Base-by-base conservation (phyloP, 2,113 vertebrate species). In the Aldabrachelys gigantea region DNA sequence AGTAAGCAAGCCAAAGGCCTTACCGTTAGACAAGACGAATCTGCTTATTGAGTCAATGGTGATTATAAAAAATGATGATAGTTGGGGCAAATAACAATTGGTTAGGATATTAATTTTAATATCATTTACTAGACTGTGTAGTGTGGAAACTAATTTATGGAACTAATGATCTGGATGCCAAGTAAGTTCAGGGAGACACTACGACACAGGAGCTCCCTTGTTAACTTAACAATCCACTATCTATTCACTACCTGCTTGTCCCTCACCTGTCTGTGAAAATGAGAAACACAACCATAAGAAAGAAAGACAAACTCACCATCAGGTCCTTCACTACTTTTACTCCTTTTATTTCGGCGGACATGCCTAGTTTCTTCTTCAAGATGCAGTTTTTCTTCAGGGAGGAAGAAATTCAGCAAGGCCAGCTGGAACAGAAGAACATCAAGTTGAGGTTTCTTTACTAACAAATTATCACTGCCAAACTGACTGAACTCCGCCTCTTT, bases 301-400 rank as follows among this genome's bases (percentile, higher is more conserved):
- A 16, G 4, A 1, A 21, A 35, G 62, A 2, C 9, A 52, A 62
- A 97, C 98, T 98, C 97, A 98, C 98, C 98, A 10, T 98, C 98
- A 31, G 98, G 93, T 92, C 98, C 98, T 86, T 98, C 98, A 21
- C 97, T 98, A 96, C 97, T 98, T 98, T 98, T 98, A 96, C 98
- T 98, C 98, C 98, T 97, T 94, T 98, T 98, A 80, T 98, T 98
- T 41, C 98, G 98, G 22, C 91, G 98, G 92, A 98, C 96, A 2
- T 72, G 98, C 56, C 91, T 97, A 22, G 95, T 98, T 92, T 98
- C 98, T 16, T 98, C 98, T 94, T 97, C 97, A 47, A 97, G 21
- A 41, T 97, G 98, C 94, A 97, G 89, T 92, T 97, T 97, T 56
- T 98, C 98, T 89, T 98, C 98, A 7, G 98, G 96, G 86, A 97